phyloP scores from a whole-genome alignment of 2,797 vertebrate genomes.

The Linurgus olivaceus region DNA sequence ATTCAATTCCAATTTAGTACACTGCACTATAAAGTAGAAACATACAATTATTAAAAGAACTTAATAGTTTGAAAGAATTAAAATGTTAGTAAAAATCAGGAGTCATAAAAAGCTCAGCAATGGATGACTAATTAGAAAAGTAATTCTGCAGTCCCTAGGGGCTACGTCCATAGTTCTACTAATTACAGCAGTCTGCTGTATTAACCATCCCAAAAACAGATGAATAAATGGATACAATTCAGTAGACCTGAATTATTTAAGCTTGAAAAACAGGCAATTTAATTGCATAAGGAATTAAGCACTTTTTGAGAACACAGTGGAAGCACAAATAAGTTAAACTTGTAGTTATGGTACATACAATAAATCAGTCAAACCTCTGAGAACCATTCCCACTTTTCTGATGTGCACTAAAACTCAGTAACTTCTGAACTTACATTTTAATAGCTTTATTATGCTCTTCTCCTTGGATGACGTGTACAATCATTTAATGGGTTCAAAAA shows the following conservation, averaged over 20 bases:
- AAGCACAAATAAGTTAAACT: slow-evolving; percentile 1
- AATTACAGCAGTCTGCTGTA: not conserved
- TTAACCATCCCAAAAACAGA: not conserved
- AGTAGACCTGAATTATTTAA: not conserved
- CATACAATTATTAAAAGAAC: not conserved
- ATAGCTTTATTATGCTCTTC: not conserved
- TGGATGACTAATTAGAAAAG: slow-evolving; percentile 22
- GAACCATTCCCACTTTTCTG: not conserved
- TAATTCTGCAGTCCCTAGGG: not conserved
- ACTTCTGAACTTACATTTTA: not conserved
- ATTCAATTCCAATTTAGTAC: not conserved
- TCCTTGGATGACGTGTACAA: not conserved
- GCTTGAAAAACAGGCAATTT: not conserved
- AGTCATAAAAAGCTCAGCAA: not conserved
- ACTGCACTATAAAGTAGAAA: not conserved
- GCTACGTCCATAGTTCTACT: not conserved
- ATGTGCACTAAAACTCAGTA: not conserved
- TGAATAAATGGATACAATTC: not conserved
- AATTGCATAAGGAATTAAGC: slow-evolving; percentile 14
- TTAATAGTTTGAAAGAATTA: not conserved
- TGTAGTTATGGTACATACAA: not conserved
- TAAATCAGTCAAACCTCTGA: not conserved
- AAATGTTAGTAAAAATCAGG: slow-evolving; percentile 24
- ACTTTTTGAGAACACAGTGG: not conserved
- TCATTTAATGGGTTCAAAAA: not conserved